Evolutionary conservation across 2,888 invertebrate species (phyloP), one percentile per base, ranked within the genome.

Genomic region (Omphaloscelis lunosa): DNA sequence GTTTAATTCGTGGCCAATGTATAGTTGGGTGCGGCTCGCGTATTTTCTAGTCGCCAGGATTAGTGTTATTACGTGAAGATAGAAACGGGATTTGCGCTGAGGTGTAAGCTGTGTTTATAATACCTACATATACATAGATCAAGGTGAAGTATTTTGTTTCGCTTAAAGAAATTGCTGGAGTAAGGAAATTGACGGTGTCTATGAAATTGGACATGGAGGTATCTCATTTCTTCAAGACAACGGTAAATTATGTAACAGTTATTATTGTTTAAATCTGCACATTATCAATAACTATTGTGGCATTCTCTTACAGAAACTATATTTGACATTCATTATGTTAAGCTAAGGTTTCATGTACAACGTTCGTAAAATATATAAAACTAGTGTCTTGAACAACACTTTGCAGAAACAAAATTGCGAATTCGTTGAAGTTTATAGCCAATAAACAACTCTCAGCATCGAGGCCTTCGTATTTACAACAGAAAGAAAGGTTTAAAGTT

Each of bases 61-160:
- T 86, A 88, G 86, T 88, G 85, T 88, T 88, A 88, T 88, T 88
- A 88, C 80, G 78, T 70, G 85, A 75, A 85, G 77, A 86, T 80
- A 83, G 88, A 70, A 88, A 88, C 88, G 86, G 88, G 85, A 86
- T 83, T 85, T 72, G 77, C 80, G 80, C 83, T 83, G 76, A 83
- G 78, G 86, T 85, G 88, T 86, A 84, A 86, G 74, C 77, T 70
- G 67, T 82, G 82, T 80, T 85, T 77, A 79, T 85, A 76, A 71
- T 78, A 77, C 72, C 75, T 83, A 87, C 41, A 69, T 85, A 70
- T 77, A 74, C 58, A 69, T 74, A 77, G 72, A 75, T 73, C 79
- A 77, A 85, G 75, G 66, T 66, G 27, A 72, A 63, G 77, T 74
- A 78, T 83, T 85, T 85, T 80, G 83, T 87, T 75, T 76, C 65